Conservation (phyloP, 1,140 invertebrate genomes). For the Euwallacea similis region DNA sequence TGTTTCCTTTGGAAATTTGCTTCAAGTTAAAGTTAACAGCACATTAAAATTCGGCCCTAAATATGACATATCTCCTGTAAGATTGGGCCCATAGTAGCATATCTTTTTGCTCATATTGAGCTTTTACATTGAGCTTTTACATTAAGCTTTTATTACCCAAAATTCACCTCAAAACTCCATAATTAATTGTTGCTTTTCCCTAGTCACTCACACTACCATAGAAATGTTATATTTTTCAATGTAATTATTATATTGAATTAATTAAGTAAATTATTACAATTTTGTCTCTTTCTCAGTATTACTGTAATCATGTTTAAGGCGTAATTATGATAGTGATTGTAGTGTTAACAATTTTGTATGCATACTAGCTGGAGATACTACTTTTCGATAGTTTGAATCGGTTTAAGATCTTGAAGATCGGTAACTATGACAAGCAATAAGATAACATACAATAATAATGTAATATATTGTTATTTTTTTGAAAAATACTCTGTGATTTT, state of each 20-base stretch:
- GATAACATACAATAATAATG: conserved; percentile 8
- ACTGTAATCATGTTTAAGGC: neutral
- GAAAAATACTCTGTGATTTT: conserved; percentile 4
- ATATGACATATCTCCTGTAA: neutral
- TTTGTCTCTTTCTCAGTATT: conserved; percentile 24
- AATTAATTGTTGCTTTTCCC: neutral
- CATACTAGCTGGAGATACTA: neutral
- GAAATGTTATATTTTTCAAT: neutral
- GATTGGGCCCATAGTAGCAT: neutral
- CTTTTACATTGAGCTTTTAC: neutral
- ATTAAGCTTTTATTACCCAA: neutral
- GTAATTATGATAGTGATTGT: neutral
- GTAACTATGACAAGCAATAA: conserved; percentile 15
- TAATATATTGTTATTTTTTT: conserved; percentile 28
- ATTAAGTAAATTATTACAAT: conserved; percentile 25
- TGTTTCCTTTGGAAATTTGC: too few relatives aligned
- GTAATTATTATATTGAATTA: neutral
- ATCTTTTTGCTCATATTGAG: conserved; percentile 28
- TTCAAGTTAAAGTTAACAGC: too few relatives aligned
- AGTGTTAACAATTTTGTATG: conserved; percentile 1
- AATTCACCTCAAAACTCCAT: neutral
- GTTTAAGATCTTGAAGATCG: neutral
- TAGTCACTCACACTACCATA: conserved; percentile 15
- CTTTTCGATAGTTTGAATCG: neutral
- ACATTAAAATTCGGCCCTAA: neutral